Base-by-base conservation (phyloP, 2,888 invertebrate species). In the Drosophila silvestris region DNA sequence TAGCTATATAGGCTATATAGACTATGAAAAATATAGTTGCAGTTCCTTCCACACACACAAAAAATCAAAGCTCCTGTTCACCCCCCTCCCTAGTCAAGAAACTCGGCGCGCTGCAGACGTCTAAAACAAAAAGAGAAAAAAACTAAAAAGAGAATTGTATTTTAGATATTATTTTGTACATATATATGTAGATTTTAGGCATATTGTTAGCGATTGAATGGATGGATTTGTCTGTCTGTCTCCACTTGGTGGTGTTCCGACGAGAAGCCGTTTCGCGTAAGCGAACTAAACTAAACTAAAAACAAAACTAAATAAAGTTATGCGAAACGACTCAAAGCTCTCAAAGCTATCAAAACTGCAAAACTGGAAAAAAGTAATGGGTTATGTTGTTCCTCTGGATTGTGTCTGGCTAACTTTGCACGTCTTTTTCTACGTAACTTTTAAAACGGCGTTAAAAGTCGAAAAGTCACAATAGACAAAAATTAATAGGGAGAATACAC, bases 161-260 rank as follows among this genome's bases (percentile, higher is more conserved):
- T 90, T 73, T 85, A 85, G 85, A 82, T 80, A 79, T 71, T 82
- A 81, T 79, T 80, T 79, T 80, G 82, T 80, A 80, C 60, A 80
- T 81, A 76, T 14, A 69, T 63, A 79, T 70, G 54, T 81, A 83
- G 73, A 68, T 39, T 44, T 66, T 82, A 83, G 80, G 77, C 50
- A 65, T 52, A 39, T 35, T 56, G 68, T 67, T 79, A 79, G 74
- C 63, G 63, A 70, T 67, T 68, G 37, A 28, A 57, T n/a, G n/a
- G 28, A 47, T 47, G 47, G 26, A 47, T 47, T 47, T 47, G 47
- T 16, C 47, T 74, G 57, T 37, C 61, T 60, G 71, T 70, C 69
- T 57, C 63, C 78, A 69, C 78, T 53, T 77, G 68, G 61, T 81
- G 77, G 72, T 47, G 47, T 22, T 60, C 26, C 14, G 52, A 56